Base-by-base conservation (phyloP, 2,113 vertebrate species). In the Mandrillus leucophaeus region DNA sequence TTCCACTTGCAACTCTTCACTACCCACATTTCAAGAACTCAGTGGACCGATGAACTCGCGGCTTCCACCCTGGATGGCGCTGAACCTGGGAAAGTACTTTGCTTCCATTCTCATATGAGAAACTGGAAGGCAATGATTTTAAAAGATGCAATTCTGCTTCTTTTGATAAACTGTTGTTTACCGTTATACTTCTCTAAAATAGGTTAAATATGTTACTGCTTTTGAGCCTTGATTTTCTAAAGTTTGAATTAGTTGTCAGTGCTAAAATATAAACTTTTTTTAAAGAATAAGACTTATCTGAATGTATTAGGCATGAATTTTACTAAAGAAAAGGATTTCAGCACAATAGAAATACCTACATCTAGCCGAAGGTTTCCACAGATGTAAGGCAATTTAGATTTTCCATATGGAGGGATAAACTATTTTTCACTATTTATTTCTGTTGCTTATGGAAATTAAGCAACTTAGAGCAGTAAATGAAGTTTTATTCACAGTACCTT, bases 1-100 rank as follows among this genome's bases (percentile, higher is more conserved):
- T 66, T 8, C 2, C 1, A 0, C 18, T 22, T 23, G 55, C 0
- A 2, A 17, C 10, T 2, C 2, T 16, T 61, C 5, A 20, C 2
- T 35, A 11, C 27, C n/a, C 40, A 16, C 1, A 20, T 75, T 61
- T 83, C 2, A 25, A 66, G 52, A 83, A 2, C 45, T 12, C 30
- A 1, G 30, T 35, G 52, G 70, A 64, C 14, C 7, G 27, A 18
- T 8, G 13, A 14, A 45, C 9, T 5, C 2, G 0, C 50, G 35
- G 61, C 30, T 4, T 25, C 79, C 50, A 61, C 8, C 4, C 16
- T 5, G 7, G 64, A 35, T 30, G 18, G 5, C 4, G 0, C 22
- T 35, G 9, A 12, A 32, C n/a, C 16, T 30, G 38, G 30, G 59
- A 4, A 90, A 66, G n/a, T 5, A 0, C 25, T 90, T 57, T 40